Percentiles rank a stretch among this genome's conserved stretches.
These are phyloP conservation scores for Procavia capensis DNA, from an alignment of 2,113 vertebrate species.

Conservation along the genomic window DNA sequence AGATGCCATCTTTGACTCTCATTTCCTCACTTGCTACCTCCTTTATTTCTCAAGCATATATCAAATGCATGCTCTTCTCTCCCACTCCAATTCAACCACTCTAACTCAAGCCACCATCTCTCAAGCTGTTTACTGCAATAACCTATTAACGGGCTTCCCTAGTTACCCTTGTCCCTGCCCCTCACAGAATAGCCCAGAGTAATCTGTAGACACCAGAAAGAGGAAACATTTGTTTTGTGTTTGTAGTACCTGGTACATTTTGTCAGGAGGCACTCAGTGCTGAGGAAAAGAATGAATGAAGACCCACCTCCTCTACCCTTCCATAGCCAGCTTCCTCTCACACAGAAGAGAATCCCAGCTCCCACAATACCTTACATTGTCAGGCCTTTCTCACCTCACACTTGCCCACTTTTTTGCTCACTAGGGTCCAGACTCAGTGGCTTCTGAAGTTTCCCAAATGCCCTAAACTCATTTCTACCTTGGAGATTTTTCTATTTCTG, in stretches of 20 bases:
- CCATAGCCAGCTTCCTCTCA: background rate
- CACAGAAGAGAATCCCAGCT: background rate
- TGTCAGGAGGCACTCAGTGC: background rate
- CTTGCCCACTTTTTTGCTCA: background rate
- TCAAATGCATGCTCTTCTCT: background rate
- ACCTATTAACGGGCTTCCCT: background rate
- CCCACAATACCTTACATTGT: background rate
- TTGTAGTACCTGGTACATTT: background rate
- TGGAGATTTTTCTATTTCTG: background rate
- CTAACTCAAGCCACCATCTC: background rate
- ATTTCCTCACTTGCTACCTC: background rate
- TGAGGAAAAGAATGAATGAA: background rate
- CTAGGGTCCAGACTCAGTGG: background rate
- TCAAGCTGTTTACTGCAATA: background rate
- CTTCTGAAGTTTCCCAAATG: background rate
- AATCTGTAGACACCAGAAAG: background rate
- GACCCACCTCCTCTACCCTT: background rate
- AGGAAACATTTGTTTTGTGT: background rate
- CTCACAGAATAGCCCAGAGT: background rate
- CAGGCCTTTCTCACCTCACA: background rate
- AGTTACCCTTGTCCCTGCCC: background rate
- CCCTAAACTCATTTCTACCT: background rate
- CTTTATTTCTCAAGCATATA: constrained; percentile 18
- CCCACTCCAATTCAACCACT: background rate
- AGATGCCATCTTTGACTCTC: background rate